Evolutionary conservation across 2,113 vertebrate species (phyloP).

Genomic region (Danio rerio): GRCz12tu NC_133177.1:4611501-4612000

Average conservation of each 20-base stretch:
- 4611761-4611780: background rate
- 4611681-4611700: background rate
- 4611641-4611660: background rate
- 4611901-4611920: constrained; percentile 13
- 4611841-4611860: background rate
- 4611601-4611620: background rate
- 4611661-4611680: constrained; percentile 5
- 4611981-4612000: background rate
- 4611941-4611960: constrained; percentile 12
- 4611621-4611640: constrained; percentile 22
- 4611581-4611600: background rate
- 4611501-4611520: too few relatives aligned
- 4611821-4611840: background rate
- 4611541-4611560: too few relatives aligned
- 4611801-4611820: background rate
- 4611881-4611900: constrained; percentile 1
- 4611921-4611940: background rate
- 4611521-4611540: too few relatives aligned
- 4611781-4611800: background rate
- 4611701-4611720: background rate
- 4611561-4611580: background rate
- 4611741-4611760: background rate
- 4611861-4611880: background rate
- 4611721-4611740: background rate
- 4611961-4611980: background rate